These are phyloP conservation scores for Tipula helvola DNA, from an alignment of 2,888 invertebrate species.

Conservation along the genomic window DNA sequence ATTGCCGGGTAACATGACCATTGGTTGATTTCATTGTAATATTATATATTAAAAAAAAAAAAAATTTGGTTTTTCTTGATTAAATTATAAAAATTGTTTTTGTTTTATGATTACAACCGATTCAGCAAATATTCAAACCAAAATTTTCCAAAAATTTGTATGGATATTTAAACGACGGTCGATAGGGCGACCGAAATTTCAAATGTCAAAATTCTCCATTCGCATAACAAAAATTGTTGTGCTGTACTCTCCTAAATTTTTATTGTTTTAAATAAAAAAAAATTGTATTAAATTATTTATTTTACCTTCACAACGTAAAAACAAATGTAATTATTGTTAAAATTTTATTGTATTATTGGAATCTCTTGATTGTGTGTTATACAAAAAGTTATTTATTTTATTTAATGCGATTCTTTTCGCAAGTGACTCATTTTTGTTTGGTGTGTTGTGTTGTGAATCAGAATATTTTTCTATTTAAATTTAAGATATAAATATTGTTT, in stretches of 20 bases:
- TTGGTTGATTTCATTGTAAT: neutral
- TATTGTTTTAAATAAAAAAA: neutral
- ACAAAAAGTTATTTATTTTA: neutral
- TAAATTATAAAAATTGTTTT: neutral
- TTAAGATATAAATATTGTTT: neutral
- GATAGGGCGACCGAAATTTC: neutral
- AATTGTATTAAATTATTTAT: neutral
- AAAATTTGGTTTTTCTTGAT: neutral
- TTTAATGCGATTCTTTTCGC: neutral
- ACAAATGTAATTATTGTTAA: neutral
- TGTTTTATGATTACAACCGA: neutral
- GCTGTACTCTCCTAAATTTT: neutral
- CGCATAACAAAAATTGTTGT: neutral
- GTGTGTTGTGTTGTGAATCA: neutral
- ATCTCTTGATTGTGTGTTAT: neutral
- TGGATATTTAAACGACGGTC: neutral
- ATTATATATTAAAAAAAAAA: neutral
- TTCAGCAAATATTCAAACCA: neutral
- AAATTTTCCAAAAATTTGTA: neutral
- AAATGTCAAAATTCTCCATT: neutral
- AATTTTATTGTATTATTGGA: neutral
- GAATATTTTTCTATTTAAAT: neutral
- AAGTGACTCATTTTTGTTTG: neutral
- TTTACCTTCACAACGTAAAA: neutral
- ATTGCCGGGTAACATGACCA: conserved; percentile 16